These are phyloP conservation scores for Eciton burchellii DNA, from an alignment of 1,140 invertebrate species.

Conservation along the genomic window DNA sequence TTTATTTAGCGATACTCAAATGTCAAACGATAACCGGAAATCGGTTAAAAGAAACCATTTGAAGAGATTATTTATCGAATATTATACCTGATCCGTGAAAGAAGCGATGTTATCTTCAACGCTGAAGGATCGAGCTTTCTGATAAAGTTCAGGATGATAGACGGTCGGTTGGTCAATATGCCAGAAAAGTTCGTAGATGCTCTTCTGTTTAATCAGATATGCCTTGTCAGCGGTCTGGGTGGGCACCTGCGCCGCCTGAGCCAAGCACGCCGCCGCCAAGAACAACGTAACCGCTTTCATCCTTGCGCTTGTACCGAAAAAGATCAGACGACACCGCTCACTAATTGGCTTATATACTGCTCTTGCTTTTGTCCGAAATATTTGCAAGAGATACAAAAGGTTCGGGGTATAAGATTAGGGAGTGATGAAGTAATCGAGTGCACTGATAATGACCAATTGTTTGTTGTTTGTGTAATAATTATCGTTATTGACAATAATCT, in stretches of 20 bases:
- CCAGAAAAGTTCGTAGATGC: slow-evolving; percentile 87
- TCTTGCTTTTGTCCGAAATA: neutral
- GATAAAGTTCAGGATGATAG: slow-evolving; percentile 81
- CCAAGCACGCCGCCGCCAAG: slow-evolving; percentile 64
- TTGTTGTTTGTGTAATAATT: slow-evolving; percentile 51
- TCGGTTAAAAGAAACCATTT: too few species aligned
- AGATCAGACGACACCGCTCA: neutral
- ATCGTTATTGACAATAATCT: slow-evolving; percentile 51
- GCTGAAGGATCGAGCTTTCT: slow-evolving; percentile 86
- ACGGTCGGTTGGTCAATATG: slow-evolving; percentile 87
- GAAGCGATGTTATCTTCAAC: slow-evolving; percentile 84
- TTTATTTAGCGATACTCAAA: too few species aligned
- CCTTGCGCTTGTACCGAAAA: slow-evolving; percentile 17
- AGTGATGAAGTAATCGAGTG: slow-evolving; percentile 7
- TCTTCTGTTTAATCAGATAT: slow-evolving; percentile 86
- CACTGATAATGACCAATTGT: slow-evolving; percentile 39
- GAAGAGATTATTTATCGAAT: too few species aligned
- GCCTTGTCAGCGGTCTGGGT: slow-evolving; percentile 86
- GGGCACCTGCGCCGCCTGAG: slow-evolving; percentile 75
- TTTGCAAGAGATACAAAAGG: slow-evolving; percentile 4
- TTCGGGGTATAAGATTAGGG: neutral
- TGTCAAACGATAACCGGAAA: too few species aligned
- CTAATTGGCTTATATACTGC: slow-evolving; percentile 56
- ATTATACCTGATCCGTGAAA: slow-evolving; percentile 80
- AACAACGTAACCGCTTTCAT: slow-evolving; percentile 66